A percentile compares a stretch with the other conserved stretches of the same genome.
Evolutionary conservation across 2,797 vertebrate species (phyloP).

Genomic region (Salarias fasciatus): DNA sequence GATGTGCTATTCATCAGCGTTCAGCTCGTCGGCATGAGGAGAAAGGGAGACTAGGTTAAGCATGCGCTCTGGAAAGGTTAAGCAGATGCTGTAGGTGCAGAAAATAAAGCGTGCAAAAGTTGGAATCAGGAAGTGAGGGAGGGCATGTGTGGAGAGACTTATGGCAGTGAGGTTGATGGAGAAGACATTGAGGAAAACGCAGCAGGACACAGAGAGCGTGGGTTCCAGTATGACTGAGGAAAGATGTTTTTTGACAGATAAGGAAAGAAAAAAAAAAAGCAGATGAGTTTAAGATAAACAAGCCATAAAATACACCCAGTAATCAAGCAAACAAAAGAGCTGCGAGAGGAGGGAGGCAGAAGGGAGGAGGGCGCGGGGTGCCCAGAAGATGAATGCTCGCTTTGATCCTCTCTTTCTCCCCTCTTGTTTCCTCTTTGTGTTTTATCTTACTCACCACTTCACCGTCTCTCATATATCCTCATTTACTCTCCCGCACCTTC

Average conservation of each 20-base stretch:
- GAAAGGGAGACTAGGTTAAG: background rate
- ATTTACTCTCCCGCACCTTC: slow-evolving; percentile 43
- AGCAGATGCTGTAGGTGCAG: slow-evolving; percentile 19
- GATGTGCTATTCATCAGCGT: slow-evolving; percentile 14
- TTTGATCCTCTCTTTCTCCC: slow-evolving; percentile 55
- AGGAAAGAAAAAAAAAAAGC: background rate
- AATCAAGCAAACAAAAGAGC: slow-evolving; percentile 42
- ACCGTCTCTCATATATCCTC: slow-evolving; percentile 47
- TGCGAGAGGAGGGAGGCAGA: slow-evolving; percentile 5
- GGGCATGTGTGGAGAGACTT: slow-evolving; percentile 9
- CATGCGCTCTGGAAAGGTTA: no score
- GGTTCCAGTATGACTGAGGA: slow-evolving; percentile 32
- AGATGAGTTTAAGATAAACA: slow-evolving; percentile 42
- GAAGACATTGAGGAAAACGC: slow-evolving; percentile 39
- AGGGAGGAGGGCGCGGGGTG: background rate
- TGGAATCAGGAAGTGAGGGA: background rate
- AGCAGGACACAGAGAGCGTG: slow-evolving; percentile 1
- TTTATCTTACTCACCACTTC: slow-evolving; percentile 44
- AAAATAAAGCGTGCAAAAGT: slow-evolving; percentile 8
- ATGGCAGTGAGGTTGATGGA: slow-evolving; percentile 36
- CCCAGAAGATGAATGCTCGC: slow-evolving; percentile 42
- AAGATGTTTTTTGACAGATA: slow-evolving; percentile 45
- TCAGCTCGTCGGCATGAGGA: background rate
- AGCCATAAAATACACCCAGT: slow-evolving; percentile 34
- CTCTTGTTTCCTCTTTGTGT: slow-evolving; percentile 31